phyloP scores from a whole-genome alignment of 2,113 vertebrate species.

The Atherinomorus stipes region DNA sequence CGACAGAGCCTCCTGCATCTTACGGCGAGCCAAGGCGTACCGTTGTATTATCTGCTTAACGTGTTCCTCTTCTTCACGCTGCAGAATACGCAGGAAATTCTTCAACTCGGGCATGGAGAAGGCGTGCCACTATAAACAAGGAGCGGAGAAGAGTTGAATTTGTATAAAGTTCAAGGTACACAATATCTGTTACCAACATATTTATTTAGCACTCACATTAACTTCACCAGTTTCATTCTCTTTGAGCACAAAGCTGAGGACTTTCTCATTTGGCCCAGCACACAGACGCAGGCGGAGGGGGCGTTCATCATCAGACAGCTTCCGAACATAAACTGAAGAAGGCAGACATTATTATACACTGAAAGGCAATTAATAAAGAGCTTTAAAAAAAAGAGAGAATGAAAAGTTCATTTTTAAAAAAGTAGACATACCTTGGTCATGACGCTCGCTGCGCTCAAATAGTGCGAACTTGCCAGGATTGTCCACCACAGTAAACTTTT shows the following conservation, averaged over 20 bases:
- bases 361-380: not conserved
- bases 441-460: conserved; percentile 94
- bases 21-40: conserved; percentile 87
- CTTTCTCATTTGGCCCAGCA: conserved; percentile 91
- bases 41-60: conserved; percentile 89
- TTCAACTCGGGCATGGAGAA: conserved; percentile 93
- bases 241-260: conserved; percentile 91
- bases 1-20: conserved; percentile 88
- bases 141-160: not conserved
- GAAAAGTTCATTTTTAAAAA: not conserved
- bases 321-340: conserved; percentile 89
- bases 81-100: conserved; percentile 93
- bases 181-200: not conserved
- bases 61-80: conserved; percentile 94
- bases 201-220: conserved; percentile 87
- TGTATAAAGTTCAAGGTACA: not conserved
- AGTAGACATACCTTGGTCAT: conserved; percentile 87
- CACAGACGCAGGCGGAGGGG: conserved; percentile 90
- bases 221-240: conserved; percentile 97
- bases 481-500: conserved; percentile 95
- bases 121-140: conserved; percentile 89
- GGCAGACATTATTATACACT: not conserved
- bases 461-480: conserved; percentile 96
- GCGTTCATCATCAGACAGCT: conserved; percentile 88
- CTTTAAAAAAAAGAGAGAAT: not conserved